Conservation (phyloP, 2,797 vertebrate species). For the Enteromius paludinosus region DNA sequence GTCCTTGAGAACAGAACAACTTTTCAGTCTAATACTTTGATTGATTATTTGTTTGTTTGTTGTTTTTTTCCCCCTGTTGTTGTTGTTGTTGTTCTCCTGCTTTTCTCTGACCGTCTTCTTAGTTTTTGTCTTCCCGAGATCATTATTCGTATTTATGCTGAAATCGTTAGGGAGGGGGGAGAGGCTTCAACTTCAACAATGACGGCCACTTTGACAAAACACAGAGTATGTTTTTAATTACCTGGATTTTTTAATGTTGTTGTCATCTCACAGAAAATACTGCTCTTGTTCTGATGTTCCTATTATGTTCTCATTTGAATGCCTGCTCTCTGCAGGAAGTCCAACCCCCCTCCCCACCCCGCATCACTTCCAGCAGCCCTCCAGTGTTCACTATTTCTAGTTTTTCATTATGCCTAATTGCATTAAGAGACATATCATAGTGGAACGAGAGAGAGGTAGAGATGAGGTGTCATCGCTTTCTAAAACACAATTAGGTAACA, state of each 20-base stretch:
- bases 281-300: conserved; percentile 74
- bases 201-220: conserved; percentile 80
- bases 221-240: conserved; percentile 80
- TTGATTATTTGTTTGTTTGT: conserved; percentile 64
- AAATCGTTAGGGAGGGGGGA: conserved; percentile 42
- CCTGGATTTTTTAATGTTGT: conserved; percentile 74
- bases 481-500: conserved; percentile 92
- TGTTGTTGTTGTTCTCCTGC: conserved; percentile 48
- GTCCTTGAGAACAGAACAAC: conserved; percentile 71
- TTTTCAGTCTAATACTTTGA: conserved; percentile 74
- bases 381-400: conserved; percentile 59
- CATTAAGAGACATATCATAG: conserved; percentile 83
- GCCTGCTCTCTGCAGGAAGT: conserved; percentile 77
- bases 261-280: conserved; percentile 76
- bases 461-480: conserved; percentile 77
- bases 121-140: conserved; percentile 54
- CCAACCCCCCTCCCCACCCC: conserved; percentile 53
- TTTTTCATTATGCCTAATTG: conserved; percentile 73
- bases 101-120: conserved; percentile 35
- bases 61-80: conserved; percentile 46
- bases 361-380: conserved; percentile 42
- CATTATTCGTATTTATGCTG: conserved; percentile 68
- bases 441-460: conserved; percentile 66
- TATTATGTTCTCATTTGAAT: conserved; percentile 80
- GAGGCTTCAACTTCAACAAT: conserved; percentile 65